Conservation (phyloP, 2,888 invertebrate species). For the Arge pagana region DNA sequence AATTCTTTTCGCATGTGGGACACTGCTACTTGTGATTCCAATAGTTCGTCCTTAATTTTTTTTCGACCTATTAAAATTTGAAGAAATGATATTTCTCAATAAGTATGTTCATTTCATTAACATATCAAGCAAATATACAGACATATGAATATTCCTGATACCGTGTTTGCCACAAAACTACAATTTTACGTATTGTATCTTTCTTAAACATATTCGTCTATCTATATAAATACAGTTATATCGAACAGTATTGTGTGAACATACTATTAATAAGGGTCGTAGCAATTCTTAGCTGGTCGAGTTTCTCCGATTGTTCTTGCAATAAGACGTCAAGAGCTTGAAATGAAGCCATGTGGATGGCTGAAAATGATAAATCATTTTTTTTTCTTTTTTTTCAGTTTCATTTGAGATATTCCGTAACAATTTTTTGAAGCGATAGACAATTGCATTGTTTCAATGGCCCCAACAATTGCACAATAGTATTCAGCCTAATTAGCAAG, state of each 20-base stretch:
- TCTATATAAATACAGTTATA: background rate
- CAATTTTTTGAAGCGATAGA: no score
- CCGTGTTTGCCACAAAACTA: no score
- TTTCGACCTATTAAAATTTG: slow-evolving; percentile 33
- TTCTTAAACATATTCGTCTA: no score
- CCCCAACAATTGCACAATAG: no score
- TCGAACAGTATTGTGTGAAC: slow-evolving; percentile 3
- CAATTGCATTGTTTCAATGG: no score
- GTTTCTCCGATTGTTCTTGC: slow-evolving; percentile 28
- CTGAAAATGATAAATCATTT: background rate
- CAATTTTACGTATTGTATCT: no score
- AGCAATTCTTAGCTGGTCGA: slow-evolving; percentile 34
- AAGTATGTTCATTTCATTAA: background rate
- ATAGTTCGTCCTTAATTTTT: slow-evolving; percentile 33
- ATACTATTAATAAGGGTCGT: slow-evolving; percentile 39
- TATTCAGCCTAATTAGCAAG: no score
- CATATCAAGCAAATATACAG: no score
- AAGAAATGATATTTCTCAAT: background rate
- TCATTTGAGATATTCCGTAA: no score
- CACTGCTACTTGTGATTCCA: slow-evolving; percentile 27
- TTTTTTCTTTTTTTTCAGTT: background rate
- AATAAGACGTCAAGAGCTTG: slow-evolving; percentile 35
- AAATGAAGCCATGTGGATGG: slow-evolving; percentile 8
- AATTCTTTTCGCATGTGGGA: slow-evolving; percentile 26
- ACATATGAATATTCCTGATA: no score